Evolutionary conservation across 1,140 invertebrate species (phyloP), one percentile per base, ranked within the genome.

Genomic region (Papilio dardanus): DNA sequence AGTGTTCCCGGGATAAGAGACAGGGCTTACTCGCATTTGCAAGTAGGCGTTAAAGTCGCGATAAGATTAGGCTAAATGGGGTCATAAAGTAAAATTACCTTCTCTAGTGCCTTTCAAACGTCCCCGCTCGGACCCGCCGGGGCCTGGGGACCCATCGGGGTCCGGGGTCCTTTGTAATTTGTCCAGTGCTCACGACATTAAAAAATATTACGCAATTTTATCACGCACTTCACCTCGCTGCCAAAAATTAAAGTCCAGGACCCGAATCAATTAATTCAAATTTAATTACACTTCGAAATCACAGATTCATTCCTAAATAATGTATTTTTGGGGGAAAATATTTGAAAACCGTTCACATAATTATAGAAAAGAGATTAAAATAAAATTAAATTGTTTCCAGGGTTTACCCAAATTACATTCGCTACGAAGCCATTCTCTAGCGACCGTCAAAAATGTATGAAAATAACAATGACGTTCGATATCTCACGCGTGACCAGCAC

Each of bases 71-170:
- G n/a, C 65, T 24, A 54, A 81, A 79, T 79, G 75, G 74, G 71
- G 75, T 75, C 81, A 74, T 82, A 82, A 84, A 84, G 77, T 35
- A 77, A 84, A 84, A 84, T 82, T 77, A 81, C 81, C 79, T 77
- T 76, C 77, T 75, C 40, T 68, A 79, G 68, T 67, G 62, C 74
- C 69, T 76, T 76, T 74, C 46, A 75, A 69, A 78, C 42, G 68
- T 35, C 67, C 68, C 74, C 19, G 67, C 35, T 73, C n/a, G 65
- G 42, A 76, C 76, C 74, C 12, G n/a, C 16, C 71, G 24, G 50
- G 37, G 73, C 62, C 37, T 40, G 12, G 58, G 74, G 74, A 50
- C 40, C 50, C 58, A n/a, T n/a, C n/a, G n/a, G n/a, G n/a, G n/a
- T n/a, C n/a, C n/a, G n/a, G n/a, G 66, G 66, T 75, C 75, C 54